phyloP scores from a whole-genome alignment of 2,888 invertebrate genomes.

The Lottia scabra region DNA sequence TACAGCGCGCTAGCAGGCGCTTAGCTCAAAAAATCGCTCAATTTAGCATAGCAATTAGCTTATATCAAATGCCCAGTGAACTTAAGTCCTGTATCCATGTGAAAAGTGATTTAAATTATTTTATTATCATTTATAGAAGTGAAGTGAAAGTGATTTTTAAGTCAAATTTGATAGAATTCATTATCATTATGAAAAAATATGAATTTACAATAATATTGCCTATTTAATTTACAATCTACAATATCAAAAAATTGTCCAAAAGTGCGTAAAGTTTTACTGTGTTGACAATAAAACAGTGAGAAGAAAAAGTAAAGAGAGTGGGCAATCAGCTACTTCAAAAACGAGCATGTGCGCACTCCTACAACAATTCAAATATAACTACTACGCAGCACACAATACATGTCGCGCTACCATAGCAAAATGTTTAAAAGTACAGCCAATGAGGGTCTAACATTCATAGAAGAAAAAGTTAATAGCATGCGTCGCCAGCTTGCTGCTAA shows the following conservation, averaged over 20 bases:
- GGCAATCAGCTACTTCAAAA: not conserved
- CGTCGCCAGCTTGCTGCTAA: slow-evolving; percentile 1
- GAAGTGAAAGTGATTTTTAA: too few species aligned
- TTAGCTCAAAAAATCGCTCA: slow-evolving; percentile 10
- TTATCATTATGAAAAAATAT: too few species aligned
- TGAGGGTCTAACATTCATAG: not conserved
- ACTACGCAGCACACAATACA: not conserved
- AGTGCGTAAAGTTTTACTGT: not conserved
- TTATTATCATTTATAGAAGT: too few species aligned
- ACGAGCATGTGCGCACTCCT: not conserved
- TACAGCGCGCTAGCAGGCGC: slow-evolving; percentile 13
- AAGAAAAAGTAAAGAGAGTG: not conserved
- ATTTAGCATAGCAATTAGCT: not conserved
- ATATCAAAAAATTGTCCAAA: not conserved
- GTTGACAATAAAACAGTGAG: not conserved
- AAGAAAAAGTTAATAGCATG: not conserved
- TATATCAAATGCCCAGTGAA: too few species aligned
- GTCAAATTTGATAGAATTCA: too few species aligned
- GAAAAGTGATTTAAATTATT: too few species aligned
- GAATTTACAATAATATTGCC: too few species aligned
- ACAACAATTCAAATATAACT: not conserved
- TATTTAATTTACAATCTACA: too few species aligned
- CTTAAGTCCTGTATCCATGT: too few species aligned
- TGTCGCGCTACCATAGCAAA: not conserved
- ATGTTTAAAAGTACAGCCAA: not conserved